A percentile compares a stretch with the other conserved stretches of the same genome.
Conservation (phyloP, 2,888 invertebrate genomes). For the Peribatodes rhomboidaria region DNA sequence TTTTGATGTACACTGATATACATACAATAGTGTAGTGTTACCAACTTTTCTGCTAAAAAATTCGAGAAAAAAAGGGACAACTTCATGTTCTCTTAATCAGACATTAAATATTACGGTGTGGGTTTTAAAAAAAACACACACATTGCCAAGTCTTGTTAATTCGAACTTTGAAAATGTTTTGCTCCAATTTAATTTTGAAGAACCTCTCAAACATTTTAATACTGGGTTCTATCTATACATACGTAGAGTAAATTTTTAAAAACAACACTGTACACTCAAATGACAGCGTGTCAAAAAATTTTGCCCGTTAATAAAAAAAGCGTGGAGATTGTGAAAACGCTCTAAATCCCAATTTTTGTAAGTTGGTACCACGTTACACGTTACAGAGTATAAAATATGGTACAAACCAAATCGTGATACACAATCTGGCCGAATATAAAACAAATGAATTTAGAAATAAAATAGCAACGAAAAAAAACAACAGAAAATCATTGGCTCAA, state of each 20-base stretch:
- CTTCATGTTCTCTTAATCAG: background rate
- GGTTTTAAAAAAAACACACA: too few relatives aligned
- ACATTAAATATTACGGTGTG: too few relatives aligned
- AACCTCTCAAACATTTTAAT: too few relatives aligned
- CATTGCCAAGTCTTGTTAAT: too few relatives aligned
- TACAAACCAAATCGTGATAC: conserved; percentile 62
- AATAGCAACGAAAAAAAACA: conserved; percentile 66
- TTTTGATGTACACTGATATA: conserved; percentile 24
- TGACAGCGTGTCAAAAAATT: too few relatives aligned
- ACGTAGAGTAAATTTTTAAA: too few relatives aligned
- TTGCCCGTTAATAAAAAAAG: background rate
- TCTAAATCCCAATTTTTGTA: background rate
- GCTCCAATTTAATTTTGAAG: too few relatives aligned
- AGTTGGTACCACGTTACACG: background rate
- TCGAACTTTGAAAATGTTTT: too few relatives aligned
- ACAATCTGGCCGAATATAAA: conserved; percentile 63
- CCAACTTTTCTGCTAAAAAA: background rate
- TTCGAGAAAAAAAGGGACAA: background rate
- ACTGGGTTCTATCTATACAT: too few relatives aligned
- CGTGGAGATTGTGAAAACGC: background rate
- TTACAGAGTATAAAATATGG: conserved; percentile 13
- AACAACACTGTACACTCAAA: too few relatives aligned
- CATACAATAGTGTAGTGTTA: background rate
- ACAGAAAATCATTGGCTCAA: conserved; percentile 67
- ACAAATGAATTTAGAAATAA: conserved; percentile 50